These are phyloP conservation scores for Semnornis frantzii DNA, from an alignment of 2,113 vertebrate species.

Conservation along the genomic window DNA sequence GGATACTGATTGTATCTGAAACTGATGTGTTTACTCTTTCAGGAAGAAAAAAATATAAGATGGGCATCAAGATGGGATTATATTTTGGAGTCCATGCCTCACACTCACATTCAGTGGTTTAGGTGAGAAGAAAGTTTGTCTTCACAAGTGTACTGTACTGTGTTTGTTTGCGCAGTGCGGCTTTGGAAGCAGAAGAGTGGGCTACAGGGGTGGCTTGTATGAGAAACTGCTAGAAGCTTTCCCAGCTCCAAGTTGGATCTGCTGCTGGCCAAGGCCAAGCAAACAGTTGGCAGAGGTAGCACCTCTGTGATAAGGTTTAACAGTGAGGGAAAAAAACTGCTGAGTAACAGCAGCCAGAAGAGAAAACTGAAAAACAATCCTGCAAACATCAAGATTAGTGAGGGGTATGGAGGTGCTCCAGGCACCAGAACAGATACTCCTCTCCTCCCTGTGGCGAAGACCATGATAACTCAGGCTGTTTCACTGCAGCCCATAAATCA, in stretches of 20 bases:
- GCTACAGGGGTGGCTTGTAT: background rate
- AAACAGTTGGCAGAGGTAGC: background rate
- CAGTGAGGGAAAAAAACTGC: background rate
- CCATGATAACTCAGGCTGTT: background rate
- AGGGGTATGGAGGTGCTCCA: background rate
- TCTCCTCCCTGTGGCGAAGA: background rate
- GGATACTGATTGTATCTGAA: background rate
- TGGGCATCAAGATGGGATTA: conserved; percentile 99
- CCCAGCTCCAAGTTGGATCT: background rate
- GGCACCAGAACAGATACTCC: background rate
- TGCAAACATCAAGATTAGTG: background rate
- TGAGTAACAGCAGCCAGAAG: background rate
- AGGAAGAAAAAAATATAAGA: conserved; percentile 88
- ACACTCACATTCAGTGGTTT: conserved; percentile 99
- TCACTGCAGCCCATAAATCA: background rate
- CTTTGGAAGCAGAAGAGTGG: background rate
- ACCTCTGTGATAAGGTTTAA: background rate
- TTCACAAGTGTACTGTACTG: background rate
- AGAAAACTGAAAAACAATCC: background rate
- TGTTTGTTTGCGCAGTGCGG: background rate
- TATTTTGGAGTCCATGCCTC: conserved; percentile 98
- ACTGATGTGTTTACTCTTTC: background rate
- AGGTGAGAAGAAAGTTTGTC: conserved; percentile 79
- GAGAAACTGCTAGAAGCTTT: background rate
- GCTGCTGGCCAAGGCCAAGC: background rate